These are phyloP conservation scores for Celastrina argiolus DNA, from an alignment of 2,888 invertebrate species.

Conservation along the genomic window DNA sequence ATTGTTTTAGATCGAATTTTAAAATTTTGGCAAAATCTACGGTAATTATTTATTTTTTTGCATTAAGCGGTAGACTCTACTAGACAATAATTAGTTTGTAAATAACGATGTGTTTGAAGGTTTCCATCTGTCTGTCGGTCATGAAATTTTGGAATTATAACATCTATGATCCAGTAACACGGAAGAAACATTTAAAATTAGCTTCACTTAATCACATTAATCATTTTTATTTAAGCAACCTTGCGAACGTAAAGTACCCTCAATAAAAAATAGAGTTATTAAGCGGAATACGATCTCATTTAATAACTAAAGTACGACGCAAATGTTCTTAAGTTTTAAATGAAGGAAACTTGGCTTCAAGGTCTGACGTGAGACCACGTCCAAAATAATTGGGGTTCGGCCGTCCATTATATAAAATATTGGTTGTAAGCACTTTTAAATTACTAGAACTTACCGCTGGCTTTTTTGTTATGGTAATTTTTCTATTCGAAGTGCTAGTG, in stretches of 20 bases:
- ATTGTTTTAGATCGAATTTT: too few species aligned
- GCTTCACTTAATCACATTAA: background rate
- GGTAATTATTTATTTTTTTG: too few species aligned
- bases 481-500: conserved; percentile 23
- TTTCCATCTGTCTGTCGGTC: too few species aligned
- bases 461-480: conserved; percentile 29
- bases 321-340: conserved; percentile 20
- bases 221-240: background rate
- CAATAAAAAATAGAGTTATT: background rate
- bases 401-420: conserved; percentile 36
- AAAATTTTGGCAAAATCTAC: too few species aligned
- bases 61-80: too few species aligned
- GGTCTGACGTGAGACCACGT: conserved; percentile 34
- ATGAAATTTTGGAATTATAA: too few species aligned
- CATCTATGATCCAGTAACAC: background rate
- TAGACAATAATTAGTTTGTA: too few species aligned
- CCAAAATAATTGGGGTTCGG: conserved; percentile 36
- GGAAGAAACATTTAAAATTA: background rate
- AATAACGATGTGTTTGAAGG: too few species aligned
- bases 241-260: background rate
- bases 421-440: conserved; percentile 34
- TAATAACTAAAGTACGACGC: background rate
- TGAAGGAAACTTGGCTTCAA: conserved; percentile 26
- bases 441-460: conserved; percentile 33
- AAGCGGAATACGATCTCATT: background rate